phyloP scores from a whole-genome alignment of 2,888 invertebrate species.

The Morpho deidamia region DNA sequence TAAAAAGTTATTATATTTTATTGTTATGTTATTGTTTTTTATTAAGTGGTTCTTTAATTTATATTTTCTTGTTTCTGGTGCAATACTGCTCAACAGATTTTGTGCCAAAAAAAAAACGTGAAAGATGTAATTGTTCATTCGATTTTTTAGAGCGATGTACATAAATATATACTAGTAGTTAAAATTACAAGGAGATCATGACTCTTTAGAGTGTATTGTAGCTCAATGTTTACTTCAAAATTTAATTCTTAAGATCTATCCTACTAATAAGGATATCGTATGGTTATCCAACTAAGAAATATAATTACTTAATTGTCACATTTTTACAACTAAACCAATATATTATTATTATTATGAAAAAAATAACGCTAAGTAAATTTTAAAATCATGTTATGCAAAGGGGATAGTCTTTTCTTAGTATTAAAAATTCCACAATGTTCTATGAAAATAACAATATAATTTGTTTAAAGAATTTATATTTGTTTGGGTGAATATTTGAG shows the following conservation, averaged over 20 bases:
- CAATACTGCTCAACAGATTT: conserved; percentile 44
- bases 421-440: too few species aligned
- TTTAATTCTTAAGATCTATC: conserved; percentile 54
- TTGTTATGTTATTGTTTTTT: conserved; percentile 11
- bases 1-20: conserved; percentile 18
- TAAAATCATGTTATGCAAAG: too few species aligned
- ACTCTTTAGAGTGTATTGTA: conserved; percentile 59
- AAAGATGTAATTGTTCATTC: conserved; percentile 20
- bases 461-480: too few species aligned
- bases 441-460: too few species aligned
- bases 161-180: conserved; percentile 59
- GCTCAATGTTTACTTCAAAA: conserved; percentile 65
- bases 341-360: too few species aligned
- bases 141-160: conserved; percentile 71
- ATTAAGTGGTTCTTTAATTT: background rate
- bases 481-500: too few species aligned
- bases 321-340: too few species aligned
- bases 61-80: conserved; percentile 20
- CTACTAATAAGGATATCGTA: conserved; percentile 41
- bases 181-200: conserved; percentile 42
- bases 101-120: conserved; percentile 51
- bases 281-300: conserved; percentile 28
- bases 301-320: conserved; percentile 4
- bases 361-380: too few species aligned
- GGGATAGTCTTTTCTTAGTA: too few species aligned